phyloP scores from a whole-genome alignment of 1,140 invertebrate species.

The Littorina saxatilis region DNA sequence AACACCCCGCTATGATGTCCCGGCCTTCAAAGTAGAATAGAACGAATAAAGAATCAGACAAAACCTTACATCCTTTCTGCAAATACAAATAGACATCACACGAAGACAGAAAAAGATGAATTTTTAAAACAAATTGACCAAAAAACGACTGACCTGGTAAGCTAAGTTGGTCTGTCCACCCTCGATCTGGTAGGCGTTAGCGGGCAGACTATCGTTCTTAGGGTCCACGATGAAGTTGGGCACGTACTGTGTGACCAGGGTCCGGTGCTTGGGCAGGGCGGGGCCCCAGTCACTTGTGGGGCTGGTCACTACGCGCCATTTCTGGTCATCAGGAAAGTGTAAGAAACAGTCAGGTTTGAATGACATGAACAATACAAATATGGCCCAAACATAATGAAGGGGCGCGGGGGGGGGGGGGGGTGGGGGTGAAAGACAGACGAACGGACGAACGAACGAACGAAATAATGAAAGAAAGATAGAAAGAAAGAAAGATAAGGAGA shows the following conservation, averaged over 20 bases:
- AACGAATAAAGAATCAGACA: too few relatives aligned
- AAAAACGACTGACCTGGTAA: not conserved
- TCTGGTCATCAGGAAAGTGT: slow-evolving; percentile 39
- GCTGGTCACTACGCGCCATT: slow-evolving; percentile 40
- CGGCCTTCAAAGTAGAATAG: too few relatives aligned
- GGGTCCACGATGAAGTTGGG: slow-evolving; percentile 56
- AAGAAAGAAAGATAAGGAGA: not conserved
- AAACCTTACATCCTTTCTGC: not conserved
- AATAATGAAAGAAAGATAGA: not conserved
- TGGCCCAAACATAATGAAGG: too few relatives aligned
- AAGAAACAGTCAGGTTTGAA: not conserved
- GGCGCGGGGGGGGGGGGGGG: not conserved
- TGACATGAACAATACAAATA: not conserved
- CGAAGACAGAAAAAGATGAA: not conserved
- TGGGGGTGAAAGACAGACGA: not conserved
- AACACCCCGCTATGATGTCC: too few relatives aligned
- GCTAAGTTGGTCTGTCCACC: not conserved
- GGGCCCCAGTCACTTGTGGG: slow-evolving; percentile 60
- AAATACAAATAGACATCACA: not conserved
- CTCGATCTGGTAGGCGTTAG: slow-evolving; percentile 7
- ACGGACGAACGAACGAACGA: not conserved
- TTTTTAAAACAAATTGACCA: not conserved
- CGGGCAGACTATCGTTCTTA: not conserved
- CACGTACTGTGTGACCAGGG: slow-evolving; percentile 57
- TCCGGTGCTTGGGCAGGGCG: slow-evolving; percentile 53